phyloP scores from a whole-genome alignment of 2,797 vertebrate species.

The Parauchenoglanis punctatus region DNA sequence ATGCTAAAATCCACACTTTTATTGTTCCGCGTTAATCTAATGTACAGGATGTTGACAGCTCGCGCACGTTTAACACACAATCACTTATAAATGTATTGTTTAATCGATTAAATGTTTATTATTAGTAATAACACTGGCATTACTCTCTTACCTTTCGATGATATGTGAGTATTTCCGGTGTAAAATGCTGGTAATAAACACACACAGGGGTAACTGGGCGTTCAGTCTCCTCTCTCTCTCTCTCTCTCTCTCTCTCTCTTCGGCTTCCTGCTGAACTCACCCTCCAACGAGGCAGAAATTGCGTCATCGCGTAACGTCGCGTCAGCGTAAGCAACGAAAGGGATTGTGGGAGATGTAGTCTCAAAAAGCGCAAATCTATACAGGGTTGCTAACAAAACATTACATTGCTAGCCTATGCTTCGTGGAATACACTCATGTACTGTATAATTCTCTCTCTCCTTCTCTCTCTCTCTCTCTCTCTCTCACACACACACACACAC shows the following conservation, averaged over 20 bases:
- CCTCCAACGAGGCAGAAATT: constrained; percentile 83
- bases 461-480: neutral
- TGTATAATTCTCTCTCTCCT: too few species aligned
- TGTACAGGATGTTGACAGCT: neutral
- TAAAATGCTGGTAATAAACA: neutral
- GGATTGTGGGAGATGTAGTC: constrained; percentile 58
- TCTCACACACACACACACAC: neutral
- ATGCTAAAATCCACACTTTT: too few species aligned
- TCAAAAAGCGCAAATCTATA: too few species aligned
- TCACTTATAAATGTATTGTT: accelerated
- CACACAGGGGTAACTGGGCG: neutral
- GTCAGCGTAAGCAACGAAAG: neutral
- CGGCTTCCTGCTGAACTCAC: constrained; percentile 70
- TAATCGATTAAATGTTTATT: neutral
- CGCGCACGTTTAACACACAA: neutral
- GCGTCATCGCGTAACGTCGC: constrained; percentile 73
- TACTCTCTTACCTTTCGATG: neutral
- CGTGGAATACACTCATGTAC: too few species aligned
- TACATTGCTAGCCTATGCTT: too few species aligned
- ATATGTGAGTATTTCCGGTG: accelerated
- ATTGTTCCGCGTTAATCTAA: neutral
- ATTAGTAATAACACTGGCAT: neutral
- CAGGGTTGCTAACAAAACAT: neutral
- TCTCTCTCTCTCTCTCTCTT: neutral
- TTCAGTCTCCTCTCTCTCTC: neutral